Evolutionary conservation across 2,888 invertebrate genomes (phyloP).

Genomic region (Parapristionchus giblindavisi): DNA sequence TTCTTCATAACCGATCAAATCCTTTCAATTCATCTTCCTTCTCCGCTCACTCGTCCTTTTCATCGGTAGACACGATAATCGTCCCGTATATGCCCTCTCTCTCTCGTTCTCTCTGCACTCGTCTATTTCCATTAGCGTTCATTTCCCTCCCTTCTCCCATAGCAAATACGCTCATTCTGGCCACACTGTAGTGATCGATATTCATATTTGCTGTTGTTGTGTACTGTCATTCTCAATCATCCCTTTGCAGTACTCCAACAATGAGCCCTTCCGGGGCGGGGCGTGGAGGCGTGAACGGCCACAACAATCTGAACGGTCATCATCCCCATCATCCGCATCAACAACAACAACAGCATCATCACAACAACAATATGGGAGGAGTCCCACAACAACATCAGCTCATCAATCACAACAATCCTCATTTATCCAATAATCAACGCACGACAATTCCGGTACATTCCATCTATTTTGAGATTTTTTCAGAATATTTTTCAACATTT

Average conservation of each 20-base stretch:
- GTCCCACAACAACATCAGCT: neutral
- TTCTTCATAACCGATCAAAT: too few relatives aligned
- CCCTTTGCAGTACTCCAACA: slow-evolving; percentile 41
- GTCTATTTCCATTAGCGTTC: slow-evolving; percentile 21
- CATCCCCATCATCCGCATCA: neutral
- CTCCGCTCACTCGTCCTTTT: too few relatives aligned
- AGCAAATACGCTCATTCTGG: slow-evolving; percentile 17
- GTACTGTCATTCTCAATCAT: neutral
- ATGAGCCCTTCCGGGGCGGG: slow-evolving; percentile 33
- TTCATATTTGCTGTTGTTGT: neutral
- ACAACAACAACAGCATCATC: neutral
- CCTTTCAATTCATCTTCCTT: too few relatives aligned
- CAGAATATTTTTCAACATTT: too few relatives aligned
- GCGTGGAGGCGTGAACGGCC: neutral
- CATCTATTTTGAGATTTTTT: too few relatives aligned
- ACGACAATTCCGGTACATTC: too few relatives aligned
- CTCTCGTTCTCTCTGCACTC: neutral
- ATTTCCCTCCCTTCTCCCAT: neutral
- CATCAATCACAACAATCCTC: too few relatives aligned
- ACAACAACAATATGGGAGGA: neutral
- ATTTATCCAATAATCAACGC: too few relatives aligned
- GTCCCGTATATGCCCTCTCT: slow-evolving; percentile 3
- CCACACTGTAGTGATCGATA: too few relatives aligned
- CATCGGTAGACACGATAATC: neutral
- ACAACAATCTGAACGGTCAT: neutral